These are phyloP conservation scores for Eupithecia abbreviata DNA, from an alignment of 2,888 invertebrate genomes.

Conservation along the genomic window DNA sequence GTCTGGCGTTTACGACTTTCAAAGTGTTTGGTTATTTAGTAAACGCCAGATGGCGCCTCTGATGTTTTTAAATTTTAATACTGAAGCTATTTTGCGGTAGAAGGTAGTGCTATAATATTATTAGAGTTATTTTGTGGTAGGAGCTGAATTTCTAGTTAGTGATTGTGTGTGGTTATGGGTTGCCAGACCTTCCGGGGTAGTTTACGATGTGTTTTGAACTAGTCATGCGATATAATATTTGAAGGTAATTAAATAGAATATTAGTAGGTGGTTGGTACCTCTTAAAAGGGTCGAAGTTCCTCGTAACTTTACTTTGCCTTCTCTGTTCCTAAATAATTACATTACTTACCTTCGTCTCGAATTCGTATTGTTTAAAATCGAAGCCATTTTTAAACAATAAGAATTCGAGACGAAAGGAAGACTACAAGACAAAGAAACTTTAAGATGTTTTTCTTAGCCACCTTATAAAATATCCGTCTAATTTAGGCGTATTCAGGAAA, in stretches of 20 bases:
- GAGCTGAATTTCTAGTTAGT: not conserved
- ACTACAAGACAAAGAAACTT: not conserved
- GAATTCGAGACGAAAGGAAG: too few species aligned
- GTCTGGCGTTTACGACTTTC: conserved; percentile 34
- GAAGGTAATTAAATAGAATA: too few species aligned
- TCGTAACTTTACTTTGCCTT: not conserved
- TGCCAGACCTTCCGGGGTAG: not conserved
- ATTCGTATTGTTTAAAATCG: not conserved
- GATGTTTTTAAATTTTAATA: conserved; percentile 21
- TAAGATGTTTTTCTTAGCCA: not conserved
- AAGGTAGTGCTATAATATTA: not conserved
- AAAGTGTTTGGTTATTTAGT: conserved; percentile 35
- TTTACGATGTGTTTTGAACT: not conserved
- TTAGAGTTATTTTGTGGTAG: not conserved
- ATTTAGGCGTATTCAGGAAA: not conserved
- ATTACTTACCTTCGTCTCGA: not conserved
- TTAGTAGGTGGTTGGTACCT: not conserved
- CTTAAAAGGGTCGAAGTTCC: not conserved
- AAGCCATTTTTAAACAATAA: too few species aligned
- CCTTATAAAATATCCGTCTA: not conserved
- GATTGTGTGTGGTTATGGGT: not conserved
- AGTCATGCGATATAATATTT: too few species aligned
- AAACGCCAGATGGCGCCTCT: conserved; percentile 27
- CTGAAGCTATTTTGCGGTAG: conserved; percentile 18
- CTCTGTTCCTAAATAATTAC: not conserved